Base-by-base conservation (phyloP, 2,888 invertebrate genomes). In the Andrena minutula region DNA sequence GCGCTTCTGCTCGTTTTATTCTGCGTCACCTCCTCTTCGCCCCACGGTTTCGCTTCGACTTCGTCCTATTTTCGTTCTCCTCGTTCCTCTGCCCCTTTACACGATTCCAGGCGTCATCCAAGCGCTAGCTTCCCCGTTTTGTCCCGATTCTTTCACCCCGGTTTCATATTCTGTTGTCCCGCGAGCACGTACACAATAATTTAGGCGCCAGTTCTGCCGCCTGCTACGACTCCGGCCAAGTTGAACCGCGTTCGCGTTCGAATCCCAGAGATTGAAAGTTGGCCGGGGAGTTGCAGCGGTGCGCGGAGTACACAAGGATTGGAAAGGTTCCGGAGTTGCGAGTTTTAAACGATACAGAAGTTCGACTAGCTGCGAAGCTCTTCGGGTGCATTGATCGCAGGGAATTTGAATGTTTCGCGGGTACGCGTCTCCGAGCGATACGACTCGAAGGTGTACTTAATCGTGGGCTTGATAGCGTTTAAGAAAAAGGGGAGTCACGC, bases 401-500 rank as follows among this genome's bases (percentile, higher is more conserved):
- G 16, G 12, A 16, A 41, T 41, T 41, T 16, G 41, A 41, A 41
- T 41, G 41, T 41, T 41, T 41, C 41, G 16, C 16, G 41, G 41
- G 4, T 41, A 4, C 16, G 41, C 16, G 41, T 16, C 41, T 16
- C 41, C 16, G 0, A 41, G 16, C 41, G 41, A 41, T 16, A 16
- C 41, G 41, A 41, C 0, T 4, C 41, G 41, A 16, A 4, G 12
- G 41, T 41, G 41, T 4, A 41, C 41, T 41, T 16, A 41, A 41
- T 41, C 41, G 41, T 16, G 41, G 16, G 41, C 41, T 16, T 41
- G 41, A n/a, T 41, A 16, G 16, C 20, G 10, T 16, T n/a, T 41
- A 0, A 28, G 56, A 61, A 77, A 80, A 63, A n/a, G 66, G 56
- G 28, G 68, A 77, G 61, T 72, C 56, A 63, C 66, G 61, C 49